Conservation (phyloP, 2,797 vertebrate genomes). For the Enoplosus armatus region DNA sequence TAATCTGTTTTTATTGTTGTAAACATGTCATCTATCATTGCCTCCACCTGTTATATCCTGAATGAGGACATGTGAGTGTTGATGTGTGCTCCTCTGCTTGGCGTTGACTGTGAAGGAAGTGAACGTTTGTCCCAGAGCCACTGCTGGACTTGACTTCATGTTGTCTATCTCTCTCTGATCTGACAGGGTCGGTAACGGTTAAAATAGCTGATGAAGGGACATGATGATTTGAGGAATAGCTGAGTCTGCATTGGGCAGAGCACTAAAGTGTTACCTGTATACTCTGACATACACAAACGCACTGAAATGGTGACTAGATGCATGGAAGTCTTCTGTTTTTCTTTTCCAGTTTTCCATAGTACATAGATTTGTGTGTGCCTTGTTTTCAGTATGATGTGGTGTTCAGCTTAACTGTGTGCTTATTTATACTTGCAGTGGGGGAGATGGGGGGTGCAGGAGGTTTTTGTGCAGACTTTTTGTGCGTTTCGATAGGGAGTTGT, state of each 20-base stretch:
- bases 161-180: constrained; percentile 99
- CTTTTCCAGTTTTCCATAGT: constrained; percentile 86
- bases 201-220: constrained; percentile 97
- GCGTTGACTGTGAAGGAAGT: constrained; percentile 81
- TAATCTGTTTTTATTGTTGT: constrained; percentile 45
- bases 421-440: constrained; percentile 90
- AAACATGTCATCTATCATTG: constrained; percentile 55
- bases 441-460: constrained; percentile 64
- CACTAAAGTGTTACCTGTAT: constrained; percentile 93
- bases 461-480: constrained; percentile 84
- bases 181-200: constrained; percentile 98
- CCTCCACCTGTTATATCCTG: constrained; percentile 56
- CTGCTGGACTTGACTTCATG: constrained; percentile 91
- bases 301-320: constrained; percentile 99
- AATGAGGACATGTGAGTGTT: constrained; percentile 75
- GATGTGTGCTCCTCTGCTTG: constrained; percentile 81
- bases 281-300: constrained; percentile 95
- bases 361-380: constrained; percentile 94
- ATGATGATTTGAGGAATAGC: constrained; percentile 98
- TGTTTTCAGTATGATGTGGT: constrained; percentile 97
- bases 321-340: constrained; percentile 91
- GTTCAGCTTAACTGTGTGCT: constrained; percentile 99
- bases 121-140: constrained; percentile 79
- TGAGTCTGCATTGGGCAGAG: constrained; percentile 96
- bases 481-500: constrained; percentile 84